Conservation (phyloP, 2,797 vertebrate species). For the Leucoraja ocellata region DNA sequence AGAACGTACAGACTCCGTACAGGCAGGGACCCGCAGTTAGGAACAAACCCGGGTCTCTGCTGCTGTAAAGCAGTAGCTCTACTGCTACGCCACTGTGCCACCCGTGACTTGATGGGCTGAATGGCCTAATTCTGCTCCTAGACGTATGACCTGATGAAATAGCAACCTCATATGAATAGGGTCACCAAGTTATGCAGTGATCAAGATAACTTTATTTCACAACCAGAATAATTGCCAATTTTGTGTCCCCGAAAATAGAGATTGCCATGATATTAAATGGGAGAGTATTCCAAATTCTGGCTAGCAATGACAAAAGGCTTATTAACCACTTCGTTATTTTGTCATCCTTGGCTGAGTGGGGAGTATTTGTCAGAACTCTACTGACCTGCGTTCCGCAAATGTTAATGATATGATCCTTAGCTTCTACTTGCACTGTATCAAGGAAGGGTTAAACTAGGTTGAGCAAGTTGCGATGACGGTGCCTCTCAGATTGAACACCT, state of each 20-base stretch:
- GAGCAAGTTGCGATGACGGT: background rate
- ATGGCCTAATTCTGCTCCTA: too few relatives aligned
- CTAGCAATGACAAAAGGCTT: background rate
- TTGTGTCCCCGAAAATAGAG: background rate
- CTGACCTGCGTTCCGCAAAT: background rate
- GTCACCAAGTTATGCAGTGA: background rate
- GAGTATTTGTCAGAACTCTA: background rate
- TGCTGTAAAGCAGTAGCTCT: too few relatives aligned
- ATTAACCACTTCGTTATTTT: background rate
- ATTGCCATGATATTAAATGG: background rate
- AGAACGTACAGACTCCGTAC: too few relatives aligned
- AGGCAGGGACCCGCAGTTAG: too few relatives aligned
- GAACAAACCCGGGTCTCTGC: too few relatives aligned
- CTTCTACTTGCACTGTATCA: background rate
- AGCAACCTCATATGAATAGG: background rate
- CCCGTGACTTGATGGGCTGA: too few relatives aligned
- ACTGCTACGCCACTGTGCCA: too few relatives aligned
- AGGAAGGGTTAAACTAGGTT: background rate
- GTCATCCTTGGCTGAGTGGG: background rate
- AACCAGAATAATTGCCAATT: background rate
- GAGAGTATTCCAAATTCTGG: background rate
- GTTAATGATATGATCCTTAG: background rate
- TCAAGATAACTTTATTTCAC: background rate
- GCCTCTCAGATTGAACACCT: background rate
- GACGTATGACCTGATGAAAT: too few relatives aligned